phyloP scores from a whole-genome alignment of 2,888 invertebrate genomes.

The Patella depressa region DNA sequence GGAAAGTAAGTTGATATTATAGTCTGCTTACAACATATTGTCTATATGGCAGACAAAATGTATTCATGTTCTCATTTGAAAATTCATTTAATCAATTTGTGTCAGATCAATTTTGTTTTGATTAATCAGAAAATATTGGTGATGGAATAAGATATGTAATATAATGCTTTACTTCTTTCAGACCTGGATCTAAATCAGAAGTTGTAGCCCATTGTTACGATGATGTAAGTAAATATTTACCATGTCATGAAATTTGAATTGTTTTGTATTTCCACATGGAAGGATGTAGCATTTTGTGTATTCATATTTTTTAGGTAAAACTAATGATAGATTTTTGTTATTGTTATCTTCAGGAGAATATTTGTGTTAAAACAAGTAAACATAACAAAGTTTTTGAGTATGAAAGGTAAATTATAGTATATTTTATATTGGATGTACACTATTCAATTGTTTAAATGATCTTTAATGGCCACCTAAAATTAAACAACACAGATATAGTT shows the following conservation, averaged over 20 bases:
- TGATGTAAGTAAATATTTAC: conserved; percentile 54
- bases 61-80: not conserved
- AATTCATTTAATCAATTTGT: not conserved
- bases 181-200: conserved; percentile 59
- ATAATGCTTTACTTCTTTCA: conserved; percentile 33
- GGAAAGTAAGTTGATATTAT: conserved; percentile 46
- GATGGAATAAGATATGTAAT: not conserved
- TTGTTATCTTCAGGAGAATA: conserved; percentile 55
- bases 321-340: not conserved
- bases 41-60: not conserved
- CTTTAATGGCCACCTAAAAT: too few species aligned
- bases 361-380: conserved; percentile 58
- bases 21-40: not conserved
- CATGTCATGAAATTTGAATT: too few species aligned
- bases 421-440: not conserved
- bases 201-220: conserved; percentile 61
- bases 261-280: not conserved
- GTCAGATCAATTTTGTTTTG: not conserved
- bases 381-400: conserved; percentile 65
- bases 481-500: too few species aligned
- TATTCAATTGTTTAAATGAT: too few species aligned
- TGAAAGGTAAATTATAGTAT: conserved; percentile 53
- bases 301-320: not conserved
- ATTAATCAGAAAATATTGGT: too few species aligned
- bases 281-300: not conserved